Evolutionary conservation across 2,113 vertebrate species (phyloP).

Genomic region (Datnioides undecimradiatus): DNA sequence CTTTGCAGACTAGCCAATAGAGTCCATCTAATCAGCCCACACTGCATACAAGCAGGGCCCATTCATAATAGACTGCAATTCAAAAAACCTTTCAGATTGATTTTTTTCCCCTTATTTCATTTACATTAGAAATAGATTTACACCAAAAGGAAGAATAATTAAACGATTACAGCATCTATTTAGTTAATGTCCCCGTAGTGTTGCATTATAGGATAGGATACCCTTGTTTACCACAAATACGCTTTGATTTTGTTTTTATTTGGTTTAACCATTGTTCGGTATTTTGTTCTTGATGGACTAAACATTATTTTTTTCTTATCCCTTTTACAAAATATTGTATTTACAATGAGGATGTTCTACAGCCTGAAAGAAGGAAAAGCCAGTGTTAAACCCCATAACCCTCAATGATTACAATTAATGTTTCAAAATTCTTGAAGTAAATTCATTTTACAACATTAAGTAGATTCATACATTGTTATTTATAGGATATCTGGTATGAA

Average conservation of each 20-base stretch:
- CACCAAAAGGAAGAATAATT: background rate
- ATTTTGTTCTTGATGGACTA: background rate
- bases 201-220: background rate
- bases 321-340: background rate
- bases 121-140: too few relatives aligned
- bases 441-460: background rate
- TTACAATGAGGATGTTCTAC: background rate
- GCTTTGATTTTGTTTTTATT: background rate
- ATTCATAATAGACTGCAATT: background rate
- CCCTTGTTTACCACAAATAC: background rate
- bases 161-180: background rate
- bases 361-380: background rate
- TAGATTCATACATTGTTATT: constrained; percentile 40
- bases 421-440: background rate
- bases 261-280: background rate
- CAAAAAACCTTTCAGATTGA: background rate
- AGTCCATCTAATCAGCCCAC: constrained; percentile 17
- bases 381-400: background rate
- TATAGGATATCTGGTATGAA: constrained; percentile 32
- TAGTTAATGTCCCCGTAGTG: background rate
- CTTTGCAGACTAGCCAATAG: background rate
- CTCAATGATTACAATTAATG: background rate
- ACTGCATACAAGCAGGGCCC: background rate
- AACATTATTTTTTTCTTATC: background rate
- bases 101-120: background rate